Evolutionary conservation across 2,113 vertebrate genomes (phyloP).

Genomic region (Phyllopteryx taeniolatus): DNA sequence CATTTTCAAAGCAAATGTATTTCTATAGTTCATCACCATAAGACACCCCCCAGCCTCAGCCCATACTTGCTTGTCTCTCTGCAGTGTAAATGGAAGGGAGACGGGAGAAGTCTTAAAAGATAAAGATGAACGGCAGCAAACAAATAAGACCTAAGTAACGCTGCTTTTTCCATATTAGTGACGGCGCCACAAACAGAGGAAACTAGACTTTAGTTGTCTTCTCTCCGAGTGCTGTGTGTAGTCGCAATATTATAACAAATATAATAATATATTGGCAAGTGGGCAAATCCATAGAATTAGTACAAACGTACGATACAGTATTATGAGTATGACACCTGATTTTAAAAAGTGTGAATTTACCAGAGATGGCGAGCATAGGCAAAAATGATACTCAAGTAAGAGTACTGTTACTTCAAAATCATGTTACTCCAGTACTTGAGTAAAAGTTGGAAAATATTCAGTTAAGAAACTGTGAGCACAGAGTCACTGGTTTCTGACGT

Average conservation of each 20-base stretch:
- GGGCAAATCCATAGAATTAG: no score
- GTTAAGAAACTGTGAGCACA: no score
- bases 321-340: no score
- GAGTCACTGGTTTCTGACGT: no score
- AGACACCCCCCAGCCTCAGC: constrained; percentile 34
- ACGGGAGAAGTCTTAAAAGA: constrained; percentile 73
- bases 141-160: constrained; percentile 74
- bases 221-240: not conserved
- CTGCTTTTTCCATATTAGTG: constrained; percentile 67
- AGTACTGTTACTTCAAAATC: no score
- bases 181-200: constrained; percentile 11
- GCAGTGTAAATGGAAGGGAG: constrained; percentile 55
- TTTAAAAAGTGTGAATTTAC: no score
- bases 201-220: not conserved
- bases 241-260: not conserved
- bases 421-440: no score
- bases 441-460: no score
- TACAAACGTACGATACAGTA: no score
- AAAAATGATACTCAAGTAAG: no score
- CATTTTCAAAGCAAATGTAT: constrained; percentile 74
- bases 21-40: constrained; percentile 67
- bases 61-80: constrained; percentile 50
- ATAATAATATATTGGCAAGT: no score
- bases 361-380: no score
- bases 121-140: constrained; percentile 75